Evolutionary conservation across 2,797 vertebrate genomes (phyloP), one percentile per base, ranked within the genome.

Genomic region (Corythornis leucogaster): DNA sequence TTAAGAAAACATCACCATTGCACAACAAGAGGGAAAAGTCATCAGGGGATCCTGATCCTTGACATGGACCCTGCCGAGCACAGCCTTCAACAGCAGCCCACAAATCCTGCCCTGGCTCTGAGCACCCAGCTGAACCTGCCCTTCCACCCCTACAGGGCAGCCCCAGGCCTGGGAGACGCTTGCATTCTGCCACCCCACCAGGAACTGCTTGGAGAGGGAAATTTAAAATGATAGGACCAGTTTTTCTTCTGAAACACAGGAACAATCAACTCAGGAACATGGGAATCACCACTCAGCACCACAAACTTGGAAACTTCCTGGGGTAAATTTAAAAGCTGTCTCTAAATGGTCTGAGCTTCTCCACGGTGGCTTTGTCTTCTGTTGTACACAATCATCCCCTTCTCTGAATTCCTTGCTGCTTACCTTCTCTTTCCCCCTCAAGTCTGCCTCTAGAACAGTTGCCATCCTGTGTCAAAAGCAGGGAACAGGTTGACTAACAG

Each of bases 401-500:
- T 66, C 42, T 61, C 61, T 64, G 46, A 67, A 40, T 78, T 71
- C 76, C 46, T 51, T 57, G 24, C 51, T 76, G 55, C 26, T 73
- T 73, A 76, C 48, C 67, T 73, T 82, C 85, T 63, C 50, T 48
- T 66, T 59, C 31, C 43, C 40, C 45, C 10, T 17, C 38, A 63
- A 0, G n/a, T 76, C 63, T 82, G 50, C 30, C 78, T 69, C 50
- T 87, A 87, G 66, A 53, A 93, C 67, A 50, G n/a, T 71, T 90
- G 92, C 61, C 85, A 67, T 64, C 68, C 63, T 30, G 58, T 75
- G 51, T 76, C 77, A 71, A 63, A 42, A 70, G 45, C 51, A n/a
- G 58, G 59, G 90, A 89, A 57, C 57, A 83, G 43, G 68, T 83
- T 96, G 87, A 95, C 48, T 59, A 87, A 88, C 75, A 55, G 67